These are phyloP conservation scores for Xenentodon cancila DNA, from an alignment of 2,797 vertebrate genomes.

Conservation along the genomic window DNA sequence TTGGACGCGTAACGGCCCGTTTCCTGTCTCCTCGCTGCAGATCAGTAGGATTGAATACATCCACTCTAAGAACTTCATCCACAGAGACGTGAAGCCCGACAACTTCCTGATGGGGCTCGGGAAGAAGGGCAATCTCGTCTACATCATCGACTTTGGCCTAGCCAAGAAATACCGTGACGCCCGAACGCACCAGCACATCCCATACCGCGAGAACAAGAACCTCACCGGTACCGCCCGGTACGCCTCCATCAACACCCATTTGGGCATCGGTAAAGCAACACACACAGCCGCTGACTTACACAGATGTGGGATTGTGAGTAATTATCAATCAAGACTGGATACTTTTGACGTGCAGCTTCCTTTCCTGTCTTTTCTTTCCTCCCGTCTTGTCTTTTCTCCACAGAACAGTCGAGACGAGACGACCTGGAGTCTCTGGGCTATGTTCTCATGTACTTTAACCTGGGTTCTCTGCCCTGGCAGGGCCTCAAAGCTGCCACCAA, in stretches of 20 bases:
- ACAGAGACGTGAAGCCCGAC: conserved; percentile 96
- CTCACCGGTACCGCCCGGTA: conserved; percentile 97
- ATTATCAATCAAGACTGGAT: too few species aligned
- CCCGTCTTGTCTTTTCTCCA: neutral
- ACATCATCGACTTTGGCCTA: conserved; percentile 97
- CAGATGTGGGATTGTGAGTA: too few species aligned
- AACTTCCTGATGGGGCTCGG: conserved; percentile 98
- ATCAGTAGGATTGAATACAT: conserved; percentile 98
- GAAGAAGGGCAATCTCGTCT: conserved; percentile 97
- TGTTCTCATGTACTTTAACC: conserved; percentile 98
- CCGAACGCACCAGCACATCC: conserved; percentile 97
- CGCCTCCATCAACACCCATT: conserved; percentile 96
- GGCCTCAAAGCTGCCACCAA: conserved; percentile 97
- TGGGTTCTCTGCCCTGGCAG: conserved; percentile 97
- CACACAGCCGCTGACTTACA: neutral
- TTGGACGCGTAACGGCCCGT: too few species aligned
- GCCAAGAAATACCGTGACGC: conserved; percentile 97
- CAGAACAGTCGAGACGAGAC: conserved; percentile 96
- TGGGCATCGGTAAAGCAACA: conserved; percentile 90
- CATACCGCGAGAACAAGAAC: conserved; percentile 98
- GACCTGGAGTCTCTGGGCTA: conserved; percentile 97
- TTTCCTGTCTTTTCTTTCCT: neutral
- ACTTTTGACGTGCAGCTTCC: too few species aligned
- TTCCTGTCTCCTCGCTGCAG: conserved; percentile 63
- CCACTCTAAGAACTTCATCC: conserved; percentile 99